Base-by-base conservation (phyloP, 2,888 invertebrate species). In the Drosophila demipolita region DNA sequence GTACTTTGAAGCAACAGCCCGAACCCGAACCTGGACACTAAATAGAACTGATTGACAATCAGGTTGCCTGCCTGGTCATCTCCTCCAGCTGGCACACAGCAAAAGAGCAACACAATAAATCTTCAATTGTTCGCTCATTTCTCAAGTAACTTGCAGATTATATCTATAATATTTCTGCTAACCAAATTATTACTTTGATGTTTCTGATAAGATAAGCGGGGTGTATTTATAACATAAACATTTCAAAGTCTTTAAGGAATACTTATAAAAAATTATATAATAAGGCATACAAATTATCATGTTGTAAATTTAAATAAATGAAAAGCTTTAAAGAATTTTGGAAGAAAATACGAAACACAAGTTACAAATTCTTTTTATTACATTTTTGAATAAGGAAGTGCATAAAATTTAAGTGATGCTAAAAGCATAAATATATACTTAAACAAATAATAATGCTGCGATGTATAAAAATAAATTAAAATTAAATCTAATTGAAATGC, bases 41-140 rank as follows among this genome's bases (percentile, higher is more conserved):
- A 60, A 66, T 63, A 70, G 53, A 78, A 71, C 85, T 78, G 86
- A 88, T 89, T 86, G 90, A 86, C 85, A 86, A 83, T 75, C 88
- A 70, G 60, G 67, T 29, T 59, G 78, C 58, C 64, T 54, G 73
- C 61, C 54, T 63, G 82, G 69, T 66, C 64, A 78, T 52, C 61
- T 36, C 17, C 45, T 23, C 23, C 26, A 45, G 45, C 42, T 26
- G 45, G n/a, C 17, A 26, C 12, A 2, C 32, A 33, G 2, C 33
- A 26, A 23, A 36, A 42, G 15, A 23, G 33, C 32, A 42, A 55
- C 20, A 55, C 53, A 38, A 62, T 40, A 23, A 74, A 49, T 49
- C 57, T 40, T 20, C 55, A 67, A 35, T 58, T 58, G 59, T 35
- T 52, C 32, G 55, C 36, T 36, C 35, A 35, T 45, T 52, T 40